Conservation (phyloP, 2,113 vertebrate species). For the Ophthalmolycus amberensis region DNA sequence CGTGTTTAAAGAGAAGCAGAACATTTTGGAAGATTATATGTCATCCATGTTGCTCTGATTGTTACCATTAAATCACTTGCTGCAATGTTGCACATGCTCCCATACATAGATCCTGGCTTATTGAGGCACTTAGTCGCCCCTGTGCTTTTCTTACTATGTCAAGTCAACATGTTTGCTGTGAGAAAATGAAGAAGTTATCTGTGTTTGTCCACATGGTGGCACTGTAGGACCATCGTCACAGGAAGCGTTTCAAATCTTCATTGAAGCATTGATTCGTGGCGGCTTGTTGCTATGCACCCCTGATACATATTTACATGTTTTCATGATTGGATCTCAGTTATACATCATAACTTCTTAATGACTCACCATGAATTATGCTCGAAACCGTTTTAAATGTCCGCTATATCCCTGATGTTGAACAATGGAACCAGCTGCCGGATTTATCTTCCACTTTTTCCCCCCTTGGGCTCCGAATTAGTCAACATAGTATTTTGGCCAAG, state of each 20-base stretch:
- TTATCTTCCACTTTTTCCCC: slow-evolving; percentile 8
- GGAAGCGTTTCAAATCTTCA: neutral
- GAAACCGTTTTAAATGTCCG: neutral
- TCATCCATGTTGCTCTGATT: slow-evolving; percentile 55
- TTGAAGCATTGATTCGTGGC: neutral
- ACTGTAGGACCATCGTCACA: neutral
- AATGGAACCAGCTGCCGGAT: slow-evolving; percentile 15
- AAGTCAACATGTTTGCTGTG: neutral
- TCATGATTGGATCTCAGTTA: neutral
- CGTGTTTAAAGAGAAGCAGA: slow-evolving; percentile 86
- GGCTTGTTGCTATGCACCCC: neutral
- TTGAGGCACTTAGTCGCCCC: neutral
- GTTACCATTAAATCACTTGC: neutral
- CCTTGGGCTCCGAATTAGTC: slow-evolving; percentile 14
- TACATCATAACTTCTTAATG: neutral
- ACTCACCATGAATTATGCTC: neutral
- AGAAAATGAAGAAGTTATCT: neutral
- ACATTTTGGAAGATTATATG: slow-evolving; percentile 60
- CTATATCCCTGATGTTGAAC: neutral
- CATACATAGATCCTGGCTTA: neutral
- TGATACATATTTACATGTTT: neutral
- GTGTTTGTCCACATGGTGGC: slow-evolving; percentile 45
- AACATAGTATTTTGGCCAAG: slow-evolving; percentile 27
- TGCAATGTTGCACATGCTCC: neutral
- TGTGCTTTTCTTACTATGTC: neutral